Base-by-base conservation (phyloP, 2,113 vertebrate genomes). In the Myotis yumanensis region DNA sequence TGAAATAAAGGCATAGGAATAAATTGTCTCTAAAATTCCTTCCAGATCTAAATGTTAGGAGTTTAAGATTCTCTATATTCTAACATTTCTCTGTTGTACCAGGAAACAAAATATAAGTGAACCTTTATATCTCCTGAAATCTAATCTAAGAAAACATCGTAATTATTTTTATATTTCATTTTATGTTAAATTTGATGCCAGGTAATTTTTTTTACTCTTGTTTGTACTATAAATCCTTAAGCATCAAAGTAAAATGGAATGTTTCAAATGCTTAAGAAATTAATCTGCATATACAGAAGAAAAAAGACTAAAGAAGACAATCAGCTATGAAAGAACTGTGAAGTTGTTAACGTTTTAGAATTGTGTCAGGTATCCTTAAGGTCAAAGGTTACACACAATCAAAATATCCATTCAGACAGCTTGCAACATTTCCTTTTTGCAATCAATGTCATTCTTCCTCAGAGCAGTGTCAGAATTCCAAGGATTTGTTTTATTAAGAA, bases 81-180 rank as follows among this genome's bases (percentile, higher is more conserved):
- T 90, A 62, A 15, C 35, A 64, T 84, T 46, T 57, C 40, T 93
- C 14, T 79, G 72, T 91, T 83, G 48, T 3, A 14, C 1, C 30
- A 68, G 68, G 32, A 88, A 57, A 85, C 28, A 79, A 69, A 90
- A 86, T 72, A 22, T 51, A 46, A 51, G 32, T 23, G 11, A 51
- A 79, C 14, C 68, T 82, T 43, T 72, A 4, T 22, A 79, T 82
- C 72, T 54, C 4, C 43, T 23, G 14, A 51, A 94, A 48, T 83
- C 32, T 89, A 92, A 91, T 43, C 28, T 32, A 20, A 87, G 35
- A 69, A 92, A 54, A 8, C 17, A 77, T 37, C 8, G 4, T 25
- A 83, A 52, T 59, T 59, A 54, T 37, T 88, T 48, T 79, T 86
- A 52, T 81, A 59, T 75, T 81, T 89, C 52, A 95, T 51, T 86